Conservation (phyloP, 2,797 vertebrate species). For the Tamandua tetradactyla region DNA sequence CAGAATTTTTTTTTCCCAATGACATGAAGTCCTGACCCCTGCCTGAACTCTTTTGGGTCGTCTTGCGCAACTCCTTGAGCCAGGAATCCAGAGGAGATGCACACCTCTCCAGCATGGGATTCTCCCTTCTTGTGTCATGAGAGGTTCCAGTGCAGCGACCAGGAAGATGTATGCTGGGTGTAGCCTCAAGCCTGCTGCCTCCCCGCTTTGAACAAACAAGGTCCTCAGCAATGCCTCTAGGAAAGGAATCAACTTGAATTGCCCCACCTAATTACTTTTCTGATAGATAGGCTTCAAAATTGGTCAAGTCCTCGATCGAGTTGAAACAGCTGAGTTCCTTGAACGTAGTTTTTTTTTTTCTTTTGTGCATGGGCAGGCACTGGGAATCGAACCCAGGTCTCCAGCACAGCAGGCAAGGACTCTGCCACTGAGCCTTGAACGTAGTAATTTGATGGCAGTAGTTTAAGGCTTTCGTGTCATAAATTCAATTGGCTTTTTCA, state of each 20-base stretch:
- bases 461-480: not conserved
- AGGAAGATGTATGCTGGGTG: not conserved
- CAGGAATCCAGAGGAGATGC: not conserved
- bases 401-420: too few species aligned
- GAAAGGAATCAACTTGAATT: not conserved
- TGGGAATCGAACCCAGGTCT: too few species aligned
- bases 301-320: not conserved
- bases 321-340: not conserved
- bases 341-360: not conserved
- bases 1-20: not conserved
- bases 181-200: not conserved
- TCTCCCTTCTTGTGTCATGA: not conserved
- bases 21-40: not conserved
- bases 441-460: not conserved
- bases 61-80: not conserved
- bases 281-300: not conserved
- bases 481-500: not conserved
- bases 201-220: not conserved
- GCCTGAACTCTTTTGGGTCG: slow-evolving; percentile 37
- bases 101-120: not conserved
- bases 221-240: not conserved
- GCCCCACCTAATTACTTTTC: not conserved
- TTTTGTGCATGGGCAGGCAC: too few species aligned
- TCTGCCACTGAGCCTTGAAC: too few species aligned
- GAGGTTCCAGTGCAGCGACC: not conserved